Evolutionary conservation across 2,888 invertebrate genomes (phyloP), one percentile per base, ranked within the genome.

Genomic region (Cancer borealis): DNA sequence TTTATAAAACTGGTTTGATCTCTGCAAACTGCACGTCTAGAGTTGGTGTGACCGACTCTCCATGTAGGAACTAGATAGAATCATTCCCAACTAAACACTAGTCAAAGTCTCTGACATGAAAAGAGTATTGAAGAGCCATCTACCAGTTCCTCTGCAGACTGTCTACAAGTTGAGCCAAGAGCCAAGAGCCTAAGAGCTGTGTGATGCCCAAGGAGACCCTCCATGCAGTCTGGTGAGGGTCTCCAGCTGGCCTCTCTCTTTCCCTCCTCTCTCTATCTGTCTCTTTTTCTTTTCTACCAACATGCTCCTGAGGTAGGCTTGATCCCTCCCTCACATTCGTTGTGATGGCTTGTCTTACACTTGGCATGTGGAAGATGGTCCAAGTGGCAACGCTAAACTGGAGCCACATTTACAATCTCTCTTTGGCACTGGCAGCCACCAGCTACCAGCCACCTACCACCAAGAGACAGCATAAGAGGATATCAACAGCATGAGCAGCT

Each of bases 151-250:
- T 84, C 73, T 30, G 84, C 39, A 39, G 73, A 14, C 84, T 84
- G 84, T 84, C 84, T 84, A 84, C 84, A 84, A 84, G 84, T 84
- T 84, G 84, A 84, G 84, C 39, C 84, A 84, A 66, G 66, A 54
- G 54, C 14, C 54, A 12, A 73, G 39, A 79, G 39, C 84, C 84
- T 84, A 84, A 84, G 84, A 84, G 84, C 84, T 39, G 84, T 39
- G 73, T 84, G 84, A 17, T 30, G 39, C 84, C 30, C 10, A 3
- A 79, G 84, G 30, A 84, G 84, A 84, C 84, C 84, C 84, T 84
- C 84, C 84, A 84, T 84, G 84, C 84, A 84, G 39, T 30, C 84
- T 84, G 30, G 6, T 84, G 84, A 84, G 84, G 84, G 17, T 39
- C 84, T 84, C 84, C 84, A 39, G 39, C 30, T 84, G 84, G 84